Conservation (phyloP, 2,888 invertebrate species). For the Oxycera nigricornis region DNA sequence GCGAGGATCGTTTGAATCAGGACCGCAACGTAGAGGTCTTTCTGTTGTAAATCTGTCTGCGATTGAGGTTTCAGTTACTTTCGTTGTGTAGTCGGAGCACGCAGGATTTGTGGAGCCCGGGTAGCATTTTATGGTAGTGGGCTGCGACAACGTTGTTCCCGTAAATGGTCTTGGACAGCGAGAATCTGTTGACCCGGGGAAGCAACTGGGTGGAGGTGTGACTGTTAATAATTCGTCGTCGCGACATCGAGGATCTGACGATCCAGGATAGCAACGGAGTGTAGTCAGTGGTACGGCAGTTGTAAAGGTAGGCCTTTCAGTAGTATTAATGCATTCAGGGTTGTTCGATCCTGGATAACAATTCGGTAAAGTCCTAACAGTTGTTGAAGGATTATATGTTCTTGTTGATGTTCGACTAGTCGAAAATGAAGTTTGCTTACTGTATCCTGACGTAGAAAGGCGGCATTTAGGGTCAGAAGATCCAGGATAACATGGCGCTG, state of each 20-base stretch:
- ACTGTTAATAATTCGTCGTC: constrained; percentile 36
- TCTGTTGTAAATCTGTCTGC: not conserved
- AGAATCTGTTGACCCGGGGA: constrained; percentile 55
- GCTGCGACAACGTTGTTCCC: constrained; percentile 12
- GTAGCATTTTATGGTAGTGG: constrained; percentile 49
- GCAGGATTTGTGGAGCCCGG: constrained; percentile 55
- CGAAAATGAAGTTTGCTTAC: too few relatives aligned
- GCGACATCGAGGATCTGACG: constrained; percentile 51
- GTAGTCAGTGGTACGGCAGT: constrained; percentile 42
- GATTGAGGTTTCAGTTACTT: not conserved
- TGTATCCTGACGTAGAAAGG: too few relatives aligned
- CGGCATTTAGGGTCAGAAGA: constrained; percentile 50
- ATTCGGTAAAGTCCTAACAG: constrained; percentile 50
- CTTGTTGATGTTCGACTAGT: too few relatives aligned
- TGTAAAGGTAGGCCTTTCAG: too few relatives aligned
- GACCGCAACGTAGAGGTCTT: constrained; percentile 56
- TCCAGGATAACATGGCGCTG: constrained; percentile 48
- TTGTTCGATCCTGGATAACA: constrained; percentile 54
- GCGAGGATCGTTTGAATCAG: constrained; percentile 54
- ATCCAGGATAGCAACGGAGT: constrained; percentile 49
- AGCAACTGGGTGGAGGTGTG: too few relatives aligned
- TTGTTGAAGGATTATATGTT: too few relatives aligned
- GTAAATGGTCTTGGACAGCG: constrained; percentile 48
- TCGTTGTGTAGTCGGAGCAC: constrained; percentile 49
- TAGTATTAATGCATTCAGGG: constrained; percentile 49